A percentile compares a stretch with the other conserved stretches of the same genome.
phyloP scores from a whole-genome alignment of 2,113 vertebrate species.

The Drymodes brunneopygia region DNA sequence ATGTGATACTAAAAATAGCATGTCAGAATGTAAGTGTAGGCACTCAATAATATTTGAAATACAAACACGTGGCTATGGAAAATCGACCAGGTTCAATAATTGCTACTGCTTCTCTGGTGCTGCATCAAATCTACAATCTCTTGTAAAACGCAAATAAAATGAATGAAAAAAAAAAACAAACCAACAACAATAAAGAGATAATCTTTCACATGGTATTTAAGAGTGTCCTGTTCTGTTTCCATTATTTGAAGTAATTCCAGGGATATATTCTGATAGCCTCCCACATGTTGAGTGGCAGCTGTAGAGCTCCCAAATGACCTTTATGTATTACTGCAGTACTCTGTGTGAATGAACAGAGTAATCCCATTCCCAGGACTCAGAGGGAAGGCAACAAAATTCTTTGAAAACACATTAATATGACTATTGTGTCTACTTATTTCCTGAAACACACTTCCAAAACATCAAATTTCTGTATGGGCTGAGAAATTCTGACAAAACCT shows the following conservation, averaged over 20 bases:
- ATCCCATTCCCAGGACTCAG: background rate
- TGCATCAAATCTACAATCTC: background rate
- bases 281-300: background rate
- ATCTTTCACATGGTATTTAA: background rate
- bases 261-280: background rate
- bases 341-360: background rate
- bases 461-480: background rate
- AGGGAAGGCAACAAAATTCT: background rate
- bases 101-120: background rate
- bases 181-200: background rate
- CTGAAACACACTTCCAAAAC: background rate
- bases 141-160: background rate
- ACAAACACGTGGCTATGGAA: background rate
- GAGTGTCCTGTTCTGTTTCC: background rate
- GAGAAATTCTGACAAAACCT: background rate
- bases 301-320: background rate
- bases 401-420: background rate
- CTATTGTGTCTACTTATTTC: background rate
- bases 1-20: background rate
- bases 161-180: background rate
- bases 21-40: background rate
- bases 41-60: background rate
- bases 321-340: background rate
- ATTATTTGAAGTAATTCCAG: background rate
- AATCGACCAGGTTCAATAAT: background rate